Evolutionary conservation across 2,797 vertebrate species (phyloP), one percentile per base, ranked within the genome.

Genomic region (Mycteria americana): DNA sequence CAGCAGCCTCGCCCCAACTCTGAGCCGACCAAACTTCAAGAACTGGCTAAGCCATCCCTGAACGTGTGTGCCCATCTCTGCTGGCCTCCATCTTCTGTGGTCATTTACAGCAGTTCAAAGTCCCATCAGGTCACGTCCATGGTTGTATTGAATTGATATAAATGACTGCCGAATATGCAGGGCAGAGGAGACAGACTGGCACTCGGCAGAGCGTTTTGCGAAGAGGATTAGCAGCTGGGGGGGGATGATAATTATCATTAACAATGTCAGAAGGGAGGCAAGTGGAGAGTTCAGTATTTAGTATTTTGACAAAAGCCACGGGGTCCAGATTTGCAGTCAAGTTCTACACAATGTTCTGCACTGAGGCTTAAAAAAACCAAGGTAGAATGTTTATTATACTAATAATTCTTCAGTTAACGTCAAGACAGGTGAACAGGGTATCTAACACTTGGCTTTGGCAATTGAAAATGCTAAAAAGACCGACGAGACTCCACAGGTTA

Each of bases 261-360:
- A 91, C 33, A 13, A 83, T 75, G 43, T 83, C 88, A 72, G 91
- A 59, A 92, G 65, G 88, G 75, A 96, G 62, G 93, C 77, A 69
- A 92, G 85, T 16, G 1, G 54, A 78, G 86, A 80, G 62, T 51
- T 95, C 80, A 25, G 69, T 35, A 48, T 87, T 91, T 17, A 50
- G 87, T 91, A 25, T 83, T 91, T 94, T 91, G 89, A 96, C 87
- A 91, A 91, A 89, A 96, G 94, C 94, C 96, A 62, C 89, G 43
- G 87, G 84, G 87, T 80, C 56, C 2, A 19, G 79, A 89, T 88
- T 92, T 94, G 64, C 85, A 77, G 89, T 85, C 78, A 54, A 80
- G 91, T 80, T 80, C 87, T 88, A 70, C 64, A 85, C 77, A 88
- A 75, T 5, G 11, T 57, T 92, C 48, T 13, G 13, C 9, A 7